Evolutionary conservation across 2,113 vertebrate genomes (phyloP).

Genomic region (Neoarius graeffei): DNA sequence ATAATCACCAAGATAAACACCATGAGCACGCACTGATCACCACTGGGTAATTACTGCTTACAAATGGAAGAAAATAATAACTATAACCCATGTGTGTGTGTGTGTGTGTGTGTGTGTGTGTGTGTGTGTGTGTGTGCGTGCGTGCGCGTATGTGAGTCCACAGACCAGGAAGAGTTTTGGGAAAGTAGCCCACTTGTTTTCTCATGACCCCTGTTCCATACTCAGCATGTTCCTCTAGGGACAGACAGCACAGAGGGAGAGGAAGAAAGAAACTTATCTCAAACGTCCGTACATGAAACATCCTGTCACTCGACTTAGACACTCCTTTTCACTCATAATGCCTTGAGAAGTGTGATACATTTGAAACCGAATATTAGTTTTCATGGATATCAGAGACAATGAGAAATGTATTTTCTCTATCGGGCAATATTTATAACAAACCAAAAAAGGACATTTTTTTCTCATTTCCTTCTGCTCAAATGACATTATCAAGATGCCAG

Average conservation of each 20-base stretch:
- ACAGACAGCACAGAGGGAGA: conserved; percentile 51
- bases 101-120: conserved; percentile 17
- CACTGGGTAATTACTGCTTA: conserved; percentile 29
- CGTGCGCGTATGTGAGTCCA: conserved; percentile 50
- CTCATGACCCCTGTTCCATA: conserved; percentile 83
- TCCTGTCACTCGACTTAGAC: conserved; percentile 27
- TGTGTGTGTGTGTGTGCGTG: conserved; percentile 47
- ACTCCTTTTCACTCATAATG: conserved; percentile 9
- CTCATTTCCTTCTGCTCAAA: conserved; percentile 1
- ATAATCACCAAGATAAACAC: conserved; percentile 6
- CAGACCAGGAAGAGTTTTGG: conserved; percentile 69
- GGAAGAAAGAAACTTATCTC: conserved; percentile 38
- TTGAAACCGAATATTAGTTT: neutral
- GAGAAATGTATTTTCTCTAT: neutral
- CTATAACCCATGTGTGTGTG: conserved; percentile 5
- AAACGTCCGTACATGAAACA: conserved; percentile 22
- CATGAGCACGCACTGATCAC: neutral
- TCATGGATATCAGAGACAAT: neutral
- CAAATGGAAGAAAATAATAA: conserved; percentile 27
- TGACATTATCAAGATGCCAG: neutral
- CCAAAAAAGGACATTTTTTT: neutral
- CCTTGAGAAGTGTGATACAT: neutral
- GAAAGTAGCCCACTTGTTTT: conserved; percentile 82
- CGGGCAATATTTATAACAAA: conserved; percentile 1
- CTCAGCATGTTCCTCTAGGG: conserved; percentile 61